Evolutionary conservation across 2,888 invertebrate genomes (phyloP).

Genomic region (Lithophane leautieri): DNA sequence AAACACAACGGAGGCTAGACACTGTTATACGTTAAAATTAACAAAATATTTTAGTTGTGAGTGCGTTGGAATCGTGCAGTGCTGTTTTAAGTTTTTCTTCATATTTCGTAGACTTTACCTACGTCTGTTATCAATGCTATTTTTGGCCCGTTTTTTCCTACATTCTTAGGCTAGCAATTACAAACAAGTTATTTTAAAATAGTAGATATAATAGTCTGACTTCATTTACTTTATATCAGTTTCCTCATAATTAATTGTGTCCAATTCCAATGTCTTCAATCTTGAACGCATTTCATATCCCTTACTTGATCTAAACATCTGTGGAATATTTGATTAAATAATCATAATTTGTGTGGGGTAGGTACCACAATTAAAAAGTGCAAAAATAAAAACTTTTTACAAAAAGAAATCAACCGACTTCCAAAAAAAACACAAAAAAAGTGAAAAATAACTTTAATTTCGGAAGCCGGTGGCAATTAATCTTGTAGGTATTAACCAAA

Average conservation of each 20-base stretch:
- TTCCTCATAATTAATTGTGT: neutral
- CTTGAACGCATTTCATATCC: neutral
- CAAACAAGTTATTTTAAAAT: neutral
- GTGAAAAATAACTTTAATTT: too few species aligned
- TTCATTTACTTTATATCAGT: neutral
- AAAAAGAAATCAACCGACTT: too few species aligned
- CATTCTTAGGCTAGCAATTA: neutral
- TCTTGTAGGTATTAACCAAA: neutral
- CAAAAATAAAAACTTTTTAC: too few species aligned
- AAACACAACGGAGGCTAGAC: conserved; percentile 87
- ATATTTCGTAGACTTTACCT: neutral
- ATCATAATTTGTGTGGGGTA: too few species aligned
- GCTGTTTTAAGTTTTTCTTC: conserved; percentile 27
- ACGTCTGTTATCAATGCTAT: neutral
- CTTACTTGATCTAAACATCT: neutral
- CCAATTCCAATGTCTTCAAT: neutral
- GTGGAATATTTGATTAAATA: neutral
- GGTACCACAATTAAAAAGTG: too few species aligned
- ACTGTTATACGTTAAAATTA: conserved; percentile 69
- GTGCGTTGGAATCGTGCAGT: conserved; percentile 57
- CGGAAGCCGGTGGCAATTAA: too few species aligned
- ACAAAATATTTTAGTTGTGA: conserved; percentile 57
- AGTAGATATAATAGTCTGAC: neutral
- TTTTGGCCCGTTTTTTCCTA: neutral
- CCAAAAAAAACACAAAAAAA: too few species aligned